These are phyloP conservation scores for Prorops nasuta DNA, from an alignment of 1,140 invertebrate genomes.

Conservation along the genomic window DNA sequence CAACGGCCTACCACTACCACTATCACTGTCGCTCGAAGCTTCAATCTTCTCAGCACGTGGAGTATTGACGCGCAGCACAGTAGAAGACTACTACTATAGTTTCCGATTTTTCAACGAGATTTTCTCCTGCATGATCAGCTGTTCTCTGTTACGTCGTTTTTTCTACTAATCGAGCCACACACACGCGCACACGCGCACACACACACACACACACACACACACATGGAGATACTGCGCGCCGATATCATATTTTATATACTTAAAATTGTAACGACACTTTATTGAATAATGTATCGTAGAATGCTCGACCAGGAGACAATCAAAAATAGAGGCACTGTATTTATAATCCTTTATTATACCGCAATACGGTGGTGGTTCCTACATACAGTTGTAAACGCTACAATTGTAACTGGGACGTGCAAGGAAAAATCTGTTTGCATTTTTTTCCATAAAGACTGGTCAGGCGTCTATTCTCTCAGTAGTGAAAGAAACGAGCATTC, in stretches of 20 bases:
- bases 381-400: too few relatives aligned
- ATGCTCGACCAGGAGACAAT: too few relatives aligned
- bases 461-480: too few relatives aligned
- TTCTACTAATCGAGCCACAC: conserved; percentile 6
- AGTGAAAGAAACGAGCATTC: too few relatives aligned
- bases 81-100: conserved; percentile 12
- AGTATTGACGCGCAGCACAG: conserved; percentile 11
- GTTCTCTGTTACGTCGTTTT: conserved; percentile 17
- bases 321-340: too few relatives aligned
- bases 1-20: conserved; percentile 16
- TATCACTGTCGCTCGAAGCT: conserved; percentile 9
- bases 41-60: conserved; percentile 20
- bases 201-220: conserved; percentile 9
- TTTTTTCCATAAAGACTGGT: too few relatives aligned
- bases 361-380: too few relatives aligned
- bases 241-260: conserved; percentile 1
- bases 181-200: conserved; percentile 5
- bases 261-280: too few relatives aligned
- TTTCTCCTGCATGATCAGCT: conserved; percentile 29
- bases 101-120: conserved; percentile 14
- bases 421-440: too few relatives aligned
- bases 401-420: too few relatives aligned
- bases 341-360: too few relatives aligned
- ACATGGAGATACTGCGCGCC: conserved; percentile 3
- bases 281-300: too few relatives aligned